Evolutionary conservation across 2,113 vertebrate species (phyloP), one percentile per base, ranked within the genome.

Genomic region (Athene cunicularia): DNA sequence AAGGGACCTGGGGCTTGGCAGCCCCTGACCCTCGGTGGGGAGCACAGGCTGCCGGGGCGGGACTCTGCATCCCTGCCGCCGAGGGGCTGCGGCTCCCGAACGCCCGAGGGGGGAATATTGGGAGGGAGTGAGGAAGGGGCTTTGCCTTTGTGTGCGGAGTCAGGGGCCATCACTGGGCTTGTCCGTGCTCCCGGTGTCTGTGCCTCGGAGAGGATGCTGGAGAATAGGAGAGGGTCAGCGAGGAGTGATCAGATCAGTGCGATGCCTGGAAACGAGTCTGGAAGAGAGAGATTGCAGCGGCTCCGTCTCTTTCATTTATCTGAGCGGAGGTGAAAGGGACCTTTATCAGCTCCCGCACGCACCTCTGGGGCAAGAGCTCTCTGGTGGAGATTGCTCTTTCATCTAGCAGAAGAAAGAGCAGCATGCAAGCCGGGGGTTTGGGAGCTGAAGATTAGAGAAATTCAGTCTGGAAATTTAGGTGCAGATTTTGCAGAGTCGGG

Each of bases 11-110:
- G 39, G 26, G 32, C 60, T 73, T 0, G 1, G 5, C 47, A 72
- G 68, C n/a, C 20, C n/a, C 52, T 22, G 56, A 4, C 35, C 41
- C 52, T 30, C 4, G 2, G 3, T 3, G 30, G 56, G 33, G 32
- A 20, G 0, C 11, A 0, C 1, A 19, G 74, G 71, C 13, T 21
- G 72, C 2, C 1, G 1, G 47, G 9, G 17, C 0, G 2, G 32
- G 60, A 5, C n/a, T 37, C 41, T 52, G 35, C 32, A 7, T 45
- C 37, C 37, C 17, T 19, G 24, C 16, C 1, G 6, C 72, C 3
- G 1, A 8, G 56, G 80, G 41, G 45, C n/a, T 1, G 56, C 6
- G 3, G 18, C 15, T 89, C 63, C 92, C 19, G 43, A 70, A 56
- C 37, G 4, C 22, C 49, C 0, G 3, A 59, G 28, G 6, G 59